phyloP scores from a whole-genome alignment of 1,140 invertebrate genomes.

The Ericerus pela region DNA sequence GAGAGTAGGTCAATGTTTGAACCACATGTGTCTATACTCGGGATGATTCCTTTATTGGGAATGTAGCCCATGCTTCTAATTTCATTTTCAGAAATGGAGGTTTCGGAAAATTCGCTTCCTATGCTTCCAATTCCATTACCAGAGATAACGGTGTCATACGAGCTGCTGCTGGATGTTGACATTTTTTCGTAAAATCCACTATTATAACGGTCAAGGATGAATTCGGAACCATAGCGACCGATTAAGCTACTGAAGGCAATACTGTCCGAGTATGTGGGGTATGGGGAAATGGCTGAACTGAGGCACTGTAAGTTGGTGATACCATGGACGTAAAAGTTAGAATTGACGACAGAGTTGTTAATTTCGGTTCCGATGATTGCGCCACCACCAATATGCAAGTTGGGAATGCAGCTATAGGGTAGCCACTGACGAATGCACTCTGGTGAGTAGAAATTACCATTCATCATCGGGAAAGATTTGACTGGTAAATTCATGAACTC shows the following conservation, averaged over 20 bases:
- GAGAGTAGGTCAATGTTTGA: too few relatives aligned
- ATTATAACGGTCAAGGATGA: neutral
- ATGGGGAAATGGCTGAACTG: neutral
- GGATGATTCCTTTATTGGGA: too few relatives aligned
- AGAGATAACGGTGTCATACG: neutral
- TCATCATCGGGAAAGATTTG: neutral
- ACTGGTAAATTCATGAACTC: neutral
- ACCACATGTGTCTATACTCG: too few relatives aligned
- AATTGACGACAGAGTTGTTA: neutral
- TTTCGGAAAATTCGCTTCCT: too few relatives aligned
- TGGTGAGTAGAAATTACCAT: neutral
- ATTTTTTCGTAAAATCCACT: neutral
- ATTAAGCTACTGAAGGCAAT: neutral
- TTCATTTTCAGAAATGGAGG: too few relatives aligned
- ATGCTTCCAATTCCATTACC: too few relatives aligned
- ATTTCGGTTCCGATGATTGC: neutral
- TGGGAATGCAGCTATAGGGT: neutral
- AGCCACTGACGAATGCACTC: neutral
- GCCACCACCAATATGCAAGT: neutral
- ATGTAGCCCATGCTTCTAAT: too few relatives aligned
- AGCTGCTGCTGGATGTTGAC: neutral
- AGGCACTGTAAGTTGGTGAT: neutral
- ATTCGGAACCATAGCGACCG: neutral
- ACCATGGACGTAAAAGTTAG: neutral
- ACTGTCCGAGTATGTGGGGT: neutral